Conservation (phyloP, 1,140 invertebrate genomes). For the honey bee (Apis mellifera) region Amel_HAv3.1 CM009942.2:593001-593500, state of each 20-base stretch:
- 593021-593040: constrained; percentile 69
- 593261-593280: not conserved
- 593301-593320: not conserved
- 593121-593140: not conserved
- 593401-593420: no score
- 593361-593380: not conserved
- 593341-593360: not conserved
- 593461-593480: constrained; percentile 33
- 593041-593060: no score
- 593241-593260: constrained; percentile 6
- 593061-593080: constrained; percentile 65
- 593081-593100: constrained; percentile 59
- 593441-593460: not conserved
- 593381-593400: not conserved
- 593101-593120: not conserved
- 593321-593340: not conserved
- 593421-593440: not conserved
- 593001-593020: constrained; percentile 59
- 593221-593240: constrained; percentile 31
- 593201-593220: constrained; percentile 19
- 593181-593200: constrained; percentile 54
- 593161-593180: constrained; percentile 62
- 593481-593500: constrained; percentile 48
- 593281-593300: not conserved
- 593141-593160: constrained; percentile 14